These are phyloP conservation scores for Bilobella aurantiaca DNA, from an alignment of 1,140 invertebrate genomes.

Conservation along the genomic window DNA sequence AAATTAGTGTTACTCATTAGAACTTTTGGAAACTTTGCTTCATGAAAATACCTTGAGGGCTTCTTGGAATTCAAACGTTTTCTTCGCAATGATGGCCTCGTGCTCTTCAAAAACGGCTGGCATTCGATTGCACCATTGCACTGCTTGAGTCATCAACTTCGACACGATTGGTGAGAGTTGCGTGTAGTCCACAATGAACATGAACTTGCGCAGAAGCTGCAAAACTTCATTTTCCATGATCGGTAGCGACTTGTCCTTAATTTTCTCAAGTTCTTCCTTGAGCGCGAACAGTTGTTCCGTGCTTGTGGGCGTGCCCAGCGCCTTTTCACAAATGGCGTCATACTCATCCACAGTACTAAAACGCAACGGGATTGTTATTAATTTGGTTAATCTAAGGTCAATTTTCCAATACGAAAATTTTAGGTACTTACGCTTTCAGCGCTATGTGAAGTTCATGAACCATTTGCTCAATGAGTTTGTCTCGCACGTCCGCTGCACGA, in stretches of 20 bases:
- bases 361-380: too few relatives aligned
- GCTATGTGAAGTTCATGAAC: conserved; percentile 65
- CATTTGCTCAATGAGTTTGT: conserved; percentile 61
- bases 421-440: conserved; percentile 56
- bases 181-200: conserved; percentile 69
- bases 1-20: conserved; percentile 1
- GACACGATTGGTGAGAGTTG: conserved; percentile 68
- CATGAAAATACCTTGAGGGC: conserved; percentile 50
- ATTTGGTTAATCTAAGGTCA: not conserved
- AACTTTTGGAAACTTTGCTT: too few relatives aligned
- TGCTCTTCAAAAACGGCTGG: conserved; percentile 70
- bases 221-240: conserved; percentile 64
- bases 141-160: conserved; percentile 72
- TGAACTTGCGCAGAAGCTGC: conserved; percentile 44
- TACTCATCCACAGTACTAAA: conserved; percentile 75
- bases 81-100: conserved; percentile 63
- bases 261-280: conserved; percentile 61
- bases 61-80: conserved; percentile 77
- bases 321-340: conserved; percentile 63
- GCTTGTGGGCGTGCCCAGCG: conserved; percentile 65
- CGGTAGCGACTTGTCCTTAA: conserved; percentile 57
- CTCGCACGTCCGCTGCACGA: conserved; percentile 56
- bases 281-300: conserved; percentile 76
- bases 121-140: conserved; percentile 74
- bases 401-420: conserved; percentile 19